A percentile compares a stretch with the other conserved stretches of the same genome.
These are phyloP conservation scores for Carassius gibelio DNA, from an alignment of 2,113 vertebrate genomes.

Conservation along the genomic window DNA sequence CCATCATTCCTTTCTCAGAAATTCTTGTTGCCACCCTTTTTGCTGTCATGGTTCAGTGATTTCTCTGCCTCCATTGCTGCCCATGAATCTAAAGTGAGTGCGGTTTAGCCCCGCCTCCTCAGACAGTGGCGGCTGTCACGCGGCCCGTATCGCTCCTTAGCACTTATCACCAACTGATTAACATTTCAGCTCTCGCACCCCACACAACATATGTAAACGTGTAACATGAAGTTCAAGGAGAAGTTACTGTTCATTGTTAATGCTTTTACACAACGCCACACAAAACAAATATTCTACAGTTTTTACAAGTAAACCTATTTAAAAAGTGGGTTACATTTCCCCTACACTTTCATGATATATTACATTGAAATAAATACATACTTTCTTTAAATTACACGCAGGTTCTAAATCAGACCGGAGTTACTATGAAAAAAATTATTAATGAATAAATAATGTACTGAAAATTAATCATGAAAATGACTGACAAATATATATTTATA, in stretches of 20 bases:
- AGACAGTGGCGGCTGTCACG: constrained; percentile 63
- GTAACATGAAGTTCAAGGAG: neutral
- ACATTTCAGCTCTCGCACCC: constrained; percentile 41
- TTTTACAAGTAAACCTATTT: neutral
- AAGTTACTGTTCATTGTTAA: no score
- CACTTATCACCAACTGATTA: constrained; percentile 66
- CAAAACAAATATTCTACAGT: neutral
- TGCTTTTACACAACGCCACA: neutral
- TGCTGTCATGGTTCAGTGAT: constrained; percentile 62
- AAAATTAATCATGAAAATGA: neutral
- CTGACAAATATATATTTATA: no score
- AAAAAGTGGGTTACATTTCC: neutral
- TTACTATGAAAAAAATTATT: neutral
- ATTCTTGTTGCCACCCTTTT: constrained; percentile 63
- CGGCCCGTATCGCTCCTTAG: constrained; percentile 64
- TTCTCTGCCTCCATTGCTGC: constrained; percentile 53
- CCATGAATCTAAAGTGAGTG: constrained; percentile 66
- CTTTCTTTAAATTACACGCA: no score
- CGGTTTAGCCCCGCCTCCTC: constrained; percentile 58
- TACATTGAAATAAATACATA: neutral
- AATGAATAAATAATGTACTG: neutral
- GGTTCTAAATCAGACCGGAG: neutral
- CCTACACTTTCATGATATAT: neutral
- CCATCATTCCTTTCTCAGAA: constrained; percentile 59
- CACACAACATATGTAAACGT: neutral